Evolutionary conservation across 1,140 invertebrate genomes (phyloP).

Genomic region (Oryctes rhinoceros): DNA sequence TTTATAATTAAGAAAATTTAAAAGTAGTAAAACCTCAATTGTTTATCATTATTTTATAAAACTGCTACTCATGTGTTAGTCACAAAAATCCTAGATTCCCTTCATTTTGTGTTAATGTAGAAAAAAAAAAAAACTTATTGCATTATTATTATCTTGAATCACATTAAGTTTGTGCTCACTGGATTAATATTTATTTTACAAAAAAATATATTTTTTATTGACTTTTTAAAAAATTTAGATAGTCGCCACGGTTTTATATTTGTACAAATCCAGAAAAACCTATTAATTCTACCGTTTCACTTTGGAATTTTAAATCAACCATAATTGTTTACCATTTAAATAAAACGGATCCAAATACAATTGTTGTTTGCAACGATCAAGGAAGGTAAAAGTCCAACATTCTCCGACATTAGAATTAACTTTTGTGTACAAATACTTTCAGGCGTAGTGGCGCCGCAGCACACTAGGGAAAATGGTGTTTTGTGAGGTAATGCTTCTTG

Average conservation of each 20-base stretch:
- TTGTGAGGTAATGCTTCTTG: conserved; percentile 42
- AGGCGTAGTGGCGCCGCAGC: conserved; percentile 48
- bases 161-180: not conserved
- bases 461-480: conserved; percentile 47
- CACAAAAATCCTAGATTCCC: not conserved
- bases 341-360: not conserved
- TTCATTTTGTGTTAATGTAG: not conserved
- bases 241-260: too few relatives aligned
- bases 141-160: not conserved
- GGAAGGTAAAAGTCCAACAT: conserved; percentile 18
- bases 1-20: conserved; percentile 29
- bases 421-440: conserved; percentile 42
- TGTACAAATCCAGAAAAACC: too few relatives aligned
- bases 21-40: not conserved
- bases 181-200: not conserved
- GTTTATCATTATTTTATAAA: conserved; percentile 13
- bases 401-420: conserved; percentile 31
- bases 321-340: not conserved
- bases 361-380: not conserved
- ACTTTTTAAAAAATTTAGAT: too few relatives aligned
- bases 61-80: not conserved
- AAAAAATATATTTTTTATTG: too few relatives aligned
- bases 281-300: too few relatives aligned
- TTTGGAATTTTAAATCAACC: too few relatives aligned
- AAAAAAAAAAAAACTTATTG: not conserved